phyloP scores from a whole-genome alignment of 2,797 vertebrate species.

The Sebastes oblongus region DNA sequence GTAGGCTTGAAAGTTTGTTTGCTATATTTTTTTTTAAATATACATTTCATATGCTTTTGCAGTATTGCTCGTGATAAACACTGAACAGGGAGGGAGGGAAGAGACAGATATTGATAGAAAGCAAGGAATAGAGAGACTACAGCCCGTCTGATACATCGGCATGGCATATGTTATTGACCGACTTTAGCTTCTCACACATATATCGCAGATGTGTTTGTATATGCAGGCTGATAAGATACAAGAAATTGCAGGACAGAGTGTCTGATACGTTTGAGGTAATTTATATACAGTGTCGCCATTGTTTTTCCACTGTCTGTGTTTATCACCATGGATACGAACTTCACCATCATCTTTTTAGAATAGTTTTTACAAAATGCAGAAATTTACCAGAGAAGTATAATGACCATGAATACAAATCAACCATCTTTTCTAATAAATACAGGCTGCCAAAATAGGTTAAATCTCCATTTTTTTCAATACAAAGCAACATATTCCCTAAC shows the following conservation, averaged over 20 bases:
- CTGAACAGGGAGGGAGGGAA: background rate
- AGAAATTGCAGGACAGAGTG: background rate
- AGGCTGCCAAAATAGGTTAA: background rate
- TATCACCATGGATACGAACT: too few relatives aligned
- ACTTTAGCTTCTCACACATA: background rate
- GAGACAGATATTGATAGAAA: background rate
- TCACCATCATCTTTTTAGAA: background rate
- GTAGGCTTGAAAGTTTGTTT: constrained; percentile 12
- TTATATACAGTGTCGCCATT: background rate
- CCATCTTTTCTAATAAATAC: background rate
- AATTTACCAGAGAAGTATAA: background rate
- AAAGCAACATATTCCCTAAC: background rate
- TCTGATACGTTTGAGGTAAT: background rate
- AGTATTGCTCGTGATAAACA: background rate
- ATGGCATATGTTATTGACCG: too few relatives aligned
- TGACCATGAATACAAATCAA: background rate
- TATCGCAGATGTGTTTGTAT: background rate
- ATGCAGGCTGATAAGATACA: background rate
- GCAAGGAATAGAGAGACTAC: background rate
- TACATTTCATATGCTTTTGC: background rate
- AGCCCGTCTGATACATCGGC: background rate
- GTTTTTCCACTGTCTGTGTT: background rate
- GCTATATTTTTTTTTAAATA: background rate
- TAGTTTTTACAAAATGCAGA: background rate
- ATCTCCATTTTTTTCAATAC: background rate